Evolutionary conservation across 2,888 invertebrate genomes (phyloP).

Genomic region (Acleris cristana): DNA sequence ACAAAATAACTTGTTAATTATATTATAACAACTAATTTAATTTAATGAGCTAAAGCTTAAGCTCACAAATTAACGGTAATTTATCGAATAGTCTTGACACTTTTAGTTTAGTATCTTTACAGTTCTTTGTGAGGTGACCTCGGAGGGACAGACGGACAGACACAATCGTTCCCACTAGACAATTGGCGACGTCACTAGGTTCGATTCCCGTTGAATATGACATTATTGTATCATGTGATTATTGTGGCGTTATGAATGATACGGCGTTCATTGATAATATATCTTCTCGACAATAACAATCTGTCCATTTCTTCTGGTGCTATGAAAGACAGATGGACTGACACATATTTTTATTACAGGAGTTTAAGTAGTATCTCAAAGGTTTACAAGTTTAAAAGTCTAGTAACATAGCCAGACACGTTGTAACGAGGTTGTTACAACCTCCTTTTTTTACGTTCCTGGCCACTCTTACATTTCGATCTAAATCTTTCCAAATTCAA

Average conservation of each 20-base stretch:
- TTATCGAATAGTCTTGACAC: constrained; percentile 31
- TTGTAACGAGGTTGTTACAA: too few species aligned
- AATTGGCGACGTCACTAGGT: not conserved
- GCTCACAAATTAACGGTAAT: constrained; percentile 23
- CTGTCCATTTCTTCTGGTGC: too few species aligned
- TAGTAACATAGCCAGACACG: too few species aligned
- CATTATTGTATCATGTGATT: not conserved
- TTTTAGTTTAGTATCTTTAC: constrained; percentile 28
- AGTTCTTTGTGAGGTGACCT: constrained; percentile 26
- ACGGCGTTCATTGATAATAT: too few species aligned
- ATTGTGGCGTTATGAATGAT: not conserved
- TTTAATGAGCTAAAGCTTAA: constrained; percentile 6
- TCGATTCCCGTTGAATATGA: not conserved
- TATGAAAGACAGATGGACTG: too few species aligned
- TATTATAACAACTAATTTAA: constrained; percentile 1
- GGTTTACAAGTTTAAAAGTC: too few species aligned
- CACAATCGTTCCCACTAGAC: constrained; percentile 26
- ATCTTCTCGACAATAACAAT: too few species aligned
- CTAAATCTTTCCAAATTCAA: too few species aligned
- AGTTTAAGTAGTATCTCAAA: too few species aligned
- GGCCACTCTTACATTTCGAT: too few species aligned
- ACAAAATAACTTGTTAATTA: constrained; percentile 18
- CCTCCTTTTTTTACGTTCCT: too few species aligned
- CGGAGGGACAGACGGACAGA: constrained; percentile 19
- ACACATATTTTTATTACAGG: too few species aligned